These are phyloP conservation scores for Naja naja DNA, from an alignment of 2,113 vertebrate species.

Conservation along the genomic window DNA sequence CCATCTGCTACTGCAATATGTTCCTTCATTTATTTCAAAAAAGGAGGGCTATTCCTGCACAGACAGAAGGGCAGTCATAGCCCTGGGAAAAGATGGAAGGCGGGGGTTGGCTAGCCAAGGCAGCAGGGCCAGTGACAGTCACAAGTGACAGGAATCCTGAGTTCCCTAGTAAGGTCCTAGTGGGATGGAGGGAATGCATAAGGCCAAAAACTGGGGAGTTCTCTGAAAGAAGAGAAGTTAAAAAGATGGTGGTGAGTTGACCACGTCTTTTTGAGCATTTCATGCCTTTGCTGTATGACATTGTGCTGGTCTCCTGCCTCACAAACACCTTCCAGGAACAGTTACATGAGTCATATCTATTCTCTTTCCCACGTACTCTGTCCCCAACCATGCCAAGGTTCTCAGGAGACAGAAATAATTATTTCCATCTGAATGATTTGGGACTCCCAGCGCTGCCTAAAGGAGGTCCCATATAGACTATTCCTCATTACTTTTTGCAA, in stretches of 20 bases:
- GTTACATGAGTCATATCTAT: neutral
- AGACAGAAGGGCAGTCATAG: neutral
- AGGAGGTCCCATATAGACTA: slow-evolving; percentile 6
- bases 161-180: neutral
- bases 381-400: neutral
- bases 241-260: neutral
- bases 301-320: neutral
- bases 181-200: neutral
- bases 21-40: neutral
- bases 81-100: neutral
- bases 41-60: neutral
- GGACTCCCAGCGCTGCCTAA: slow-evolving; percentile 13
- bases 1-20: slow-evolving; percentile 23
- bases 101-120: neutral
- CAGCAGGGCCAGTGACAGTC: neutral
- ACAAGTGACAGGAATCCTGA: neutral
- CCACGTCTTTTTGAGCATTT: neutral
- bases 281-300: neutral
- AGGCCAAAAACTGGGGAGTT: neutral
- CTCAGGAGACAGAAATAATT: slow-evolving; percentile 21
- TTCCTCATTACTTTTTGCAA: neutral
- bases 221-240: neutral
- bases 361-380: neutral
- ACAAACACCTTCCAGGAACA: neutral
- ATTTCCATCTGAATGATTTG: slow-evolving; percentile 26